phyloP scores from a whole-genome alignment of 2,888 invertebrate species.

The Xestia c-nigrum region DNA sequence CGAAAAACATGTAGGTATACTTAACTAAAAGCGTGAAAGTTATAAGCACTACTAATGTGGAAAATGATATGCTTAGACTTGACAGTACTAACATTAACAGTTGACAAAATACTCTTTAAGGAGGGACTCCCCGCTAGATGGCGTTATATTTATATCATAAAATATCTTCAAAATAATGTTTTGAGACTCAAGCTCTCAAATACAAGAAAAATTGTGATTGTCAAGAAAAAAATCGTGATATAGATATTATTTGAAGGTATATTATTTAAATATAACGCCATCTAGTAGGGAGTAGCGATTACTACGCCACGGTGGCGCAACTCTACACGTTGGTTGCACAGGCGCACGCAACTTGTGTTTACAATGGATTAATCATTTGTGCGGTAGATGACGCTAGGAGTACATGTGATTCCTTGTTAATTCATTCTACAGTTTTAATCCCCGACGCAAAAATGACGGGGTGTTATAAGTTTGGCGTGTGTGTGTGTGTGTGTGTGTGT shows the following conservation, averaged over 20 bases:
- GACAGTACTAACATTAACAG: not conserved
- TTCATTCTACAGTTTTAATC: not conserved
- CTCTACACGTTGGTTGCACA: too few relatives aligned
- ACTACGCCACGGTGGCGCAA: not conserved
- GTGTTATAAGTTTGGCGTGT: too few relatives aligned
- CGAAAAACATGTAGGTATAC: not conserved
- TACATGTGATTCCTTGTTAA: not conserved
- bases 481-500: too few relatives aligned
- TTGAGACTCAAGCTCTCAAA: too few relatives aligned
- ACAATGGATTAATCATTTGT: not conserved
- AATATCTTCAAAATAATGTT: too few relatives aligned
- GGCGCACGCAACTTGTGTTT: not conserved
- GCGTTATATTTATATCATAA: too few relatives aligned
- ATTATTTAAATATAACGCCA: constrained; percentile 1
- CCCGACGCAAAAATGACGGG: too few relatives aligned
- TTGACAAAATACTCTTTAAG: not conserved
- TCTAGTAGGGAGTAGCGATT: constrained; percentile 11
- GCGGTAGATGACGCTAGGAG: constrained; percentile 21
- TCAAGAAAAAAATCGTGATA: too few relatives aligned
- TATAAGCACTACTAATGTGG: not conserved
- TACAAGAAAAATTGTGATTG: too few relatives aligned
- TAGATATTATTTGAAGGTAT: not conserved
- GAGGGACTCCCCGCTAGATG: too few relatives aligned
- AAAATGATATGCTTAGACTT: not conserved
- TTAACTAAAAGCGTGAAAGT: not conserved